Evolutionary conservation across 2,113 vertebrate species (phyloP).

Genomic region (Aythya baeri): DNA sequence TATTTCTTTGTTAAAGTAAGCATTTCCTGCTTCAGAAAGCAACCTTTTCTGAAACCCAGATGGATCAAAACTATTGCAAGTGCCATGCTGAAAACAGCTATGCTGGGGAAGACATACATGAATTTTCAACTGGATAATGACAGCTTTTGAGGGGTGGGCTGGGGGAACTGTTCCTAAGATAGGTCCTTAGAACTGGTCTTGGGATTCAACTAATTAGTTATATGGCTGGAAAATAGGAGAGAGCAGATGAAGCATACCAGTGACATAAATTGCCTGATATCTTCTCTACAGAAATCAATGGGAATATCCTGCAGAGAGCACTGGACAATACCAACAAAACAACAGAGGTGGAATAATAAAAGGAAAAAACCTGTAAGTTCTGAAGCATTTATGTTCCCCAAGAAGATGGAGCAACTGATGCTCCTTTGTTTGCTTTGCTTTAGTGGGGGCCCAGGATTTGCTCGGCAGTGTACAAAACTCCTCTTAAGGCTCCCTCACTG

Average conservation of each 20-base stretch:
- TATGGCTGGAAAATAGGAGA: not conserved
- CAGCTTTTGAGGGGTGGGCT: not conserved
- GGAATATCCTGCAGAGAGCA: not conserved
- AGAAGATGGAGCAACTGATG: not conserved
- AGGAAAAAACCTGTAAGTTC: not conserved
- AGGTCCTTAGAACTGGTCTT: not conserved
- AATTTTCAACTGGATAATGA: not conserved
- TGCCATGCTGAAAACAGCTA: not conserved
- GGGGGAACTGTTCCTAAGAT: not conserved
- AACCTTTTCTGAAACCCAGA: not conserved
- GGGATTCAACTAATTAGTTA: not conserved
- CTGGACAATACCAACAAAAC: rapidly evolving
- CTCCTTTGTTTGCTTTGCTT: not conserved
- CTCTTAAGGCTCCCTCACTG: not conserved
- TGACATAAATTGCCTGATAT: not conserved
- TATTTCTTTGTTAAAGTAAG: not conserved
- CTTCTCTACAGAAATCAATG: not conserved
- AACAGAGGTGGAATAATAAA: not conserved
- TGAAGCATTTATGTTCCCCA: not conserved
- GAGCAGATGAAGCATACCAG: not conserved
- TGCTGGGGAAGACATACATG: not conserved
- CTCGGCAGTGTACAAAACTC: not conserved
- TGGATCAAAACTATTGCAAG: not conserved
- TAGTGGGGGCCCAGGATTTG: not conserved
- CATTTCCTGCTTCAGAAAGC: slow-evolving; percentile 33